phyloP scores from a whole-genome alignment of 2,888 invertebrate species.

The Trachelus stipa region DNA sequence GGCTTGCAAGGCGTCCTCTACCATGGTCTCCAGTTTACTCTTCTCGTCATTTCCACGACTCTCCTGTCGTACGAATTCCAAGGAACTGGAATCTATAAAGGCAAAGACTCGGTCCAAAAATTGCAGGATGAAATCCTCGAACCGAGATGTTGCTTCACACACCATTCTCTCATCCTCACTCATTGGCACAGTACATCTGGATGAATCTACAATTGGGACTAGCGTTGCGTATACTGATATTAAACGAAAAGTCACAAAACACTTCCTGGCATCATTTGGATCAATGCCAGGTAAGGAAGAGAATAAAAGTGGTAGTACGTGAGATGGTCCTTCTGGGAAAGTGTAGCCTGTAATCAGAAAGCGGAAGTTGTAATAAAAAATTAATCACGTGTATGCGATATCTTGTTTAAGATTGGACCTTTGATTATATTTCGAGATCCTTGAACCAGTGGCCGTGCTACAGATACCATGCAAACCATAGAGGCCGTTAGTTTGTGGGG shows the following conservation, averaged over 20 bases:
- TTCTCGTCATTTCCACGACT: constrained; percentile 66
- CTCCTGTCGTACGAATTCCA: constrained; percentile 77
- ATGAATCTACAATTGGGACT: constrained; percentile 88
- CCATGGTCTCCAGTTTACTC: constrained; percentile 77
- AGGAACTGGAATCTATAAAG: constrained; percentile 78
- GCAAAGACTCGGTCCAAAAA: constrained; percentile 83
- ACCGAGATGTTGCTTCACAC: constrained; percentile 85
- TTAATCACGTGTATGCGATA: neutral
- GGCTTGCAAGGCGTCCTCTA: constrained; percentile 78
- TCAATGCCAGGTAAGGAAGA: constrained; percentile 89
- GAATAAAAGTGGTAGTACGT: constrained; percentile 84
- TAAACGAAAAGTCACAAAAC: constrained; percentile 81
- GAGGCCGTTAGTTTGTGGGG: constrained; percentile 85
- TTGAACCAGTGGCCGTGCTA: constrained; percentile 75
- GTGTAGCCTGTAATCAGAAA: constrained; percentile 61
- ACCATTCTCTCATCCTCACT: constrained; percentile 81
- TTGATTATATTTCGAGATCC: constrained; percentile 59
- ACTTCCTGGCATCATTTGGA: constrained; percentile 86
- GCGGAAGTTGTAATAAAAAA: neutral
- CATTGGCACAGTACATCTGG: constrained; percentile 78
- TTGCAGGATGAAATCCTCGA: constrained; percentile 90
- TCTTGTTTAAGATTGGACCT: constrained; percentile 34
- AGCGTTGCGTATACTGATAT: constrained; percentile 81
- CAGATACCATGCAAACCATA: constrained; percentile 77
- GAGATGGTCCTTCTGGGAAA: constrained; percentile 82